A percentile compares a stretch with the other conserved stretches of the same genome.
Conservation (phyloP, 2,113 vertebrate species). For the Cheilinus undulatus region DNA sequence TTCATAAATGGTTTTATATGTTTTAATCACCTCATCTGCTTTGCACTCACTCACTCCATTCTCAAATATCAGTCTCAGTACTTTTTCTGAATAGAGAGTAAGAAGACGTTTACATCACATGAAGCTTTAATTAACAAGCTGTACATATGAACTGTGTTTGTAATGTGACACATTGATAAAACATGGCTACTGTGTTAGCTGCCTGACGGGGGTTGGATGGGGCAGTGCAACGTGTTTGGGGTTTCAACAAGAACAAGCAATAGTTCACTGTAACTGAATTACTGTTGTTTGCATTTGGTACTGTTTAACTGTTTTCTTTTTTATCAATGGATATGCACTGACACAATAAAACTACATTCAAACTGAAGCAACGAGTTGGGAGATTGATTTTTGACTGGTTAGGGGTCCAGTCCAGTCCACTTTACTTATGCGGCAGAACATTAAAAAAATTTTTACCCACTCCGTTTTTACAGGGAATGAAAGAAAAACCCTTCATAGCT, state of each 20-base stretch:
- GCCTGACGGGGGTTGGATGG: neutral
- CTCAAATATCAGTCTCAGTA: slow-evolving; percentile 22
- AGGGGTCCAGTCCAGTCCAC: no score
- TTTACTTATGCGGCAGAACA: no score
- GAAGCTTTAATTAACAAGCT: slow-evolving; percentile 51
- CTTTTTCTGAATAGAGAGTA: slow-evolving; percentile 40
- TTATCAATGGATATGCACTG: slow-evolving; percentile 44
- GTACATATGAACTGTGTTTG: slow-evolving; percentile 30
- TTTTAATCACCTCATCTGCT: slow-evolving; percentile 17
- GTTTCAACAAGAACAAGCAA: neutral
- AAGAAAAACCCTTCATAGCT: no score
- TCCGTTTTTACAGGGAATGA: no score
- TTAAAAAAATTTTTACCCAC: no score
- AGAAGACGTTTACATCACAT: slow-evolving; percentile 39
- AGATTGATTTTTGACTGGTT: no score
- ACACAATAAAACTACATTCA: slow-evolving; percentile 62
- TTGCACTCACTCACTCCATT: neutral
- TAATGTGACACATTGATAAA: slow-evolving; percentile 30
- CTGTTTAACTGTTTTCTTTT: slow-evolving; percentile 31
- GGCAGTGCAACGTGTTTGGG: slow-evolving; percentile 18
- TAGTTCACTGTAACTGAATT: slow-evolving; percentile 6
- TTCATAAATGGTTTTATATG: neutral
- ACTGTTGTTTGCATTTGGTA: slow-evolving; percentile 31
- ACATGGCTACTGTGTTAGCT: slow-evolving; percentile 57
- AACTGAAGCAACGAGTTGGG: slow-evolving; percentile 1